Conservation (phyloP, 2,113 vertebrate genomes). For the Chloropsis cyanopogon region DNA sequence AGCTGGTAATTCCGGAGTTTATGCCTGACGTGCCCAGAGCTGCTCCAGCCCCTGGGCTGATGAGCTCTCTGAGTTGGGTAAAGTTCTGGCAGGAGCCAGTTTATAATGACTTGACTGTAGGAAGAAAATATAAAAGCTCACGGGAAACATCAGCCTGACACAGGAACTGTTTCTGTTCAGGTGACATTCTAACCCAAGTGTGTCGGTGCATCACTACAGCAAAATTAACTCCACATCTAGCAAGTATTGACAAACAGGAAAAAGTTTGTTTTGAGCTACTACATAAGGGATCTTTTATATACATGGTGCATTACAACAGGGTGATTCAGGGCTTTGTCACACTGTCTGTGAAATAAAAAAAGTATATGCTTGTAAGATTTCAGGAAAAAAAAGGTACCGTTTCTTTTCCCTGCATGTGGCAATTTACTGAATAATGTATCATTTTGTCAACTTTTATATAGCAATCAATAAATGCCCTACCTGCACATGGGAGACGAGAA, state of each 20-base stretch:
- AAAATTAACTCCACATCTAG: background rate
- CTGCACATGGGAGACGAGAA: background rate
- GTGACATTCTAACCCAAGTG: background rate
- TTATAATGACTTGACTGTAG: background rate
- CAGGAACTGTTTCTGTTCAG: background rate
- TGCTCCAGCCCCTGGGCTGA: background rate
- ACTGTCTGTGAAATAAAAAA: background rate
- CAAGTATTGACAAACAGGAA: background rate
- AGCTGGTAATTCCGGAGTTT: background rate
- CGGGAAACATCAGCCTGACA: background rate
- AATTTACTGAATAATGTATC: conserved; percentile 59
- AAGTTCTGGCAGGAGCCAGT: background rate
- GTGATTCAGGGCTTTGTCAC: background rate
- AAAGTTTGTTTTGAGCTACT: background rate
- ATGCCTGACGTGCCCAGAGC: background rate
- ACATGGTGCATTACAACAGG: background rate
- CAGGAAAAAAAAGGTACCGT: background rate
- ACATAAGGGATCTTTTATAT: background rate
- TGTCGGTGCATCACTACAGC: background rate
- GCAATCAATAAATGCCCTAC: conserved; percentile 48
- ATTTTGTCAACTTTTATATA: conserved; percentile 43
- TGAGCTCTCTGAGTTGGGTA: background rate
- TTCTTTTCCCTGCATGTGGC: conserved; percentile 12
- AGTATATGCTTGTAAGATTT: background rate
- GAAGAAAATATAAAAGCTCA: background rate